Percentiles rank a stretch among this genome's conserved stretches.
phyloP scores from a whole-genome alignment of 1,140 invertebrate genomes.

The Pachyrhynchus sulphureomaculatus region DNA sequence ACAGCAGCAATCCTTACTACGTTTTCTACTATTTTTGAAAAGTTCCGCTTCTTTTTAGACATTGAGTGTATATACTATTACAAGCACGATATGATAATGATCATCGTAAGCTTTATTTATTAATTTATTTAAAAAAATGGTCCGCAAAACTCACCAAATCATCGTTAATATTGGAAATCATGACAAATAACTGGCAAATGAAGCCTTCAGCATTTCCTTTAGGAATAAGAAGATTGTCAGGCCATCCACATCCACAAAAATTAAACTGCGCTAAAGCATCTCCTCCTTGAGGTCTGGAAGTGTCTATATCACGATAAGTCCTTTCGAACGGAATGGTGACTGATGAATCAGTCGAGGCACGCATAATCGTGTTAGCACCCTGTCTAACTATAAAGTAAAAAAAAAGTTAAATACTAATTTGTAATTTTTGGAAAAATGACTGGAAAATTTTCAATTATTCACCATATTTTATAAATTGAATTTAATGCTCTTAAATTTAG shows the following conservation, averaged over 20 bases:
- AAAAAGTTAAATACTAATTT: too few species aligned
- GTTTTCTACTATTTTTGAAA: too few species aligned
- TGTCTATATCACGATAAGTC: conserved; percentile 65
- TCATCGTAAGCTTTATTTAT: too few species aligned
- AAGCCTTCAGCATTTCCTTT: conserved; percentile 70
- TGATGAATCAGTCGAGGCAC: conserved; percentile 64
- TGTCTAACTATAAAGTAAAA: conserved; percentile 55
- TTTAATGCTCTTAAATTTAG: too few species aligned
- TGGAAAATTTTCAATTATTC: too few species aligned
- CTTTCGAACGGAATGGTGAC: conserved; percentile 74
- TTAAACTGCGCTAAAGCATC: conserved; percentile 63
- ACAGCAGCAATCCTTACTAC: too few species aligned
- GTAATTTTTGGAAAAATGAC: too few species aligned
- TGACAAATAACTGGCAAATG: conserved; percentile 72
- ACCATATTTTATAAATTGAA: too few species aligned
- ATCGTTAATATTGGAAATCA: conserved; percentile 74
- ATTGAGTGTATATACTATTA: too few species aligned
- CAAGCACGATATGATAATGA: too few species aligned
- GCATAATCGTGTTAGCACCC: conserved; percentile 63
- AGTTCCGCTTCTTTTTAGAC: too few species aligned
- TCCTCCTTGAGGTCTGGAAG: conserved; percentile 55
- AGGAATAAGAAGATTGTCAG: conserved; percentile 79
- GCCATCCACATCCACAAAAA: conserved; percentile 87
- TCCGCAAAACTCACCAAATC: conserved; percentile 59
- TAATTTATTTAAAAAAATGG: too few species aligned